Conservation (phyloP, 1,140 invertebrate species). For the Pristionchus pacificus region DNA sequence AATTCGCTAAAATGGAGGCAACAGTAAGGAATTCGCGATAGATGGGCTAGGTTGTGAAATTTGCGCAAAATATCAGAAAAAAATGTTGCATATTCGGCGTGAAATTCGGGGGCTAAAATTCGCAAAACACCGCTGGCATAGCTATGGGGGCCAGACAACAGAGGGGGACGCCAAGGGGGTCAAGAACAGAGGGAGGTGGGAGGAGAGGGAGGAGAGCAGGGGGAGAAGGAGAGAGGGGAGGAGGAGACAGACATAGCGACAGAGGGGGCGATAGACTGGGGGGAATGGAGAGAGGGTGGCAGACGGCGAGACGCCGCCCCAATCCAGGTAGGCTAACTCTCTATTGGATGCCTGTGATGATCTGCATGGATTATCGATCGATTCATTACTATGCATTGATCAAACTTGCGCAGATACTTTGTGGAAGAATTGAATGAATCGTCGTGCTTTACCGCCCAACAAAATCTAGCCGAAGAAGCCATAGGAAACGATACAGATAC, state of each 20-base stretch:
- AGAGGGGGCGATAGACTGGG: not conserved
- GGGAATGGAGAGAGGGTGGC: too few species aligned
- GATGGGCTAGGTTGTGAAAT: too few species aligned
- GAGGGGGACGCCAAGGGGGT: not conserved
- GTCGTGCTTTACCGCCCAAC: not conserved
- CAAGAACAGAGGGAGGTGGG: not conserved
- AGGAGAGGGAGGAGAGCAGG: not conserved
- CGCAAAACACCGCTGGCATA: not conserved
- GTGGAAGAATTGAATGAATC: not conserved
- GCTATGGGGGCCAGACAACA: not conserved
- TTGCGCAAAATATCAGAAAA: conserved; percentile 3
- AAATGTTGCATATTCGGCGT: not conserved
- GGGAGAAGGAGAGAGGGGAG: conserved; percentile 2
- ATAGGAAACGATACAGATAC: too few species aligned
- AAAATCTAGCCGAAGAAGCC: not conserved
- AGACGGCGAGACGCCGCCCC: not conserved
- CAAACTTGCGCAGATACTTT: not conserved
- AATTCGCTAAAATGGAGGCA: not conserved
- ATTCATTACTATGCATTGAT: not conserved
- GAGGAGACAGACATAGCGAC: not conserved
- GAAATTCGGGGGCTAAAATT: not conserved
- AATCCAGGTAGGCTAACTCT: not conserved
- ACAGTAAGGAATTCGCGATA: too few species aligned
- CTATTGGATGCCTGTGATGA: conserved; percentile 1
- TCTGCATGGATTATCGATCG: not conserved